phyloP scores from a whole-genome alignment of 2,888 invertebrate genomes.

The Perdita meconis region DNA sequence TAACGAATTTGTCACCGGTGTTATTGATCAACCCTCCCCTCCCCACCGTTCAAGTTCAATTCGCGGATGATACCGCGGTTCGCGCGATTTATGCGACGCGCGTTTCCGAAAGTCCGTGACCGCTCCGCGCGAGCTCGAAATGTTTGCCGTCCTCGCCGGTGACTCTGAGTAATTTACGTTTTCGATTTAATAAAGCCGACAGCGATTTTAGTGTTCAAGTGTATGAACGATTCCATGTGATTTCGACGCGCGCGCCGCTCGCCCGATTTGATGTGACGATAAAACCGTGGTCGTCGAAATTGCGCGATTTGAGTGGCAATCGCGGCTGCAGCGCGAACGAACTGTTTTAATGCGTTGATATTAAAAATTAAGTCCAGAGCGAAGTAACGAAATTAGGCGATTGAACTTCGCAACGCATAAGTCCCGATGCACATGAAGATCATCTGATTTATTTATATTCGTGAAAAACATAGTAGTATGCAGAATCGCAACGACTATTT shows the following conservation, averaged over 20 bases:
- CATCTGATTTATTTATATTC: too few relatives aligned
- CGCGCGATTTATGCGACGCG: neutral
- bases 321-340: conserved; percentile 11
- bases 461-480: too few relatives aligned
- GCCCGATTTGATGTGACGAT: conserved; percentile 2
- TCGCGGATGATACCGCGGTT: neutral
- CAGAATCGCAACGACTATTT: too few relatives aligned
- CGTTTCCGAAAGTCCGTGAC: neutral
- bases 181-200: conserved; percentile 31
- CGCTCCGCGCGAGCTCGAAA: neutral
- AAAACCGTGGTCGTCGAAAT: conserved; percentile 10
- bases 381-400: too few relatives aligned
- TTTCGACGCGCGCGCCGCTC: neutral
- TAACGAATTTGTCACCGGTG: conserved; percentile 7
- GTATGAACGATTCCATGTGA: neutral
- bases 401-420: too few relatives aligned
- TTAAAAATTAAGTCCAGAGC: too few relatives aligned
- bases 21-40: conserved; percentile 44
- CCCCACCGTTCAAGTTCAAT: conserved; percentile 4
- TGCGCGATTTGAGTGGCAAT: conserved; percentile 11
- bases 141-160: neutral
- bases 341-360: neutral
- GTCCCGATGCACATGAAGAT: too few relatives aligned
- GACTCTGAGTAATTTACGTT: conserved; percentile 17
- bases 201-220: conserved; percentile 4